These are phyloP conservation scores for Drosophila histrio DNA, from an alignment of 2,888 invertebrate genomes.

Conservation along the genomic window DNA sequence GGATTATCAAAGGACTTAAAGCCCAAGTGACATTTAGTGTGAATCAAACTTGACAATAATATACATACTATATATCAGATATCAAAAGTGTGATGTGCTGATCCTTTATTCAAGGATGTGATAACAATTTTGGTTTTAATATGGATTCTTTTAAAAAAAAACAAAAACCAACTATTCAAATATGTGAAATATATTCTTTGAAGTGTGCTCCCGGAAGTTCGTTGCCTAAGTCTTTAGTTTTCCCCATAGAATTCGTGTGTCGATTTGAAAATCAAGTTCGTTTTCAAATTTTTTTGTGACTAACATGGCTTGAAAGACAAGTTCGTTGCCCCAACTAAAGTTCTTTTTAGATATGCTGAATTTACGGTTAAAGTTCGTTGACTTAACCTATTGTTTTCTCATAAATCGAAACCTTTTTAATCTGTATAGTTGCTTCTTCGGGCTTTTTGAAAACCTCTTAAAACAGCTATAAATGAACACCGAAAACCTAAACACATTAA, in stretches of 20 bases:
- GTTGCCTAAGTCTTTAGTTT: constrained; percentile 44
- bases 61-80: constrained; percentile 12
- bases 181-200: not conserved
- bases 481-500: not conserved
- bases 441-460: not conserved
- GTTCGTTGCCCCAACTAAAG: constrained; percentile 20
- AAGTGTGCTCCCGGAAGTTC: constrained; percentile 33
- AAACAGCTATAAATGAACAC: constrained; percentile 14
- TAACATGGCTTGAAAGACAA: constrained; percentile 3
- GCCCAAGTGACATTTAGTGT: constrained; percentile 16
- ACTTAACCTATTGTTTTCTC: constrained; percentile 9
- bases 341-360: constrained; percentile 11
- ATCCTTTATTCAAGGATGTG: constrained; percentile 54
- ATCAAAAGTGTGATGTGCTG: constrained; percentile 53
- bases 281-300: not conserved
- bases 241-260: not conserved
- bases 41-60: constrained; percentile 11
- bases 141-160: constrained; percentile 23
- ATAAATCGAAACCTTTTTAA: constrained; percentile 1
- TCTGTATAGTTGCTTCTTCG: not conserved
- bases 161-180: constrained; percentile 2
- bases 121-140: constrained; percentile 20
- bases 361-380: constrained; percentile 49
- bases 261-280: constrained; percentile 2
- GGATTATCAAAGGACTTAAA: constrained; percentile 55